Percentiles rank a stretch among this genome's conserved stretches.
phyloP scores from a whole-genome alignment of 2,113 vertebrate species.

The Paracanthobrama guichenoti region DNA sequence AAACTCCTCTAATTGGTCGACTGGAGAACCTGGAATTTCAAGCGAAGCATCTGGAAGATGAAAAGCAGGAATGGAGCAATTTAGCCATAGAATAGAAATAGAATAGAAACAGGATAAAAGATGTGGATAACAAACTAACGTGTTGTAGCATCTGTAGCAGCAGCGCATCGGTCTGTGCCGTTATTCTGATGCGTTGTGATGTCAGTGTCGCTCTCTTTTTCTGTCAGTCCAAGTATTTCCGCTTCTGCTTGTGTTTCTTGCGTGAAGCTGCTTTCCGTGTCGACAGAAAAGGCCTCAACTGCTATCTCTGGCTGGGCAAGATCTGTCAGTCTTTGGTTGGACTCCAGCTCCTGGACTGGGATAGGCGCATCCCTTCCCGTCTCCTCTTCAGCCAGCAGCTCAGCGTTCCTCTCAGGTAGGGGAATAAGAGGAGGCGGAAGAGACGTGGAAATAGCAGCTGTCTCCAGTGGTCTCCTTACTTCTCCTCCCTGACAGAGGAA shows the following conservation, averaged over 20 bases:
- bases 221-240: constrained; percentile 31
- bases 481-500: constrained; percentile 77
- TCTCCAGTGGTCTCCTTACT: constrained; percentile 73
- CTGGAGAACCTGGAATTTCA: constrained; percentile 37
- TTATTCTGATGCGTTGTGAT: constrained; percentile 53
- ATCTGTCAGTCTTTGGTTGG: constrained; percentile 74
- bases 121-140: neutral
- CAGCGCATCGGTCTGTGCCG: constrained; percentile 54
- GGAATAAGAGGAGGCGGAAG: constrained; percentile 86
- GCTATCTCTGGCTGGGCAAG: constrained; percentile 72
- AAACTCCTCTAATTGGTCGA: constrained; percentile 66
- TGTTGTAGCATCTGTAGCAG: constrained; percentile 53
- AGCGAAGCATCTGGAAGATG: constrained; percentile 54
- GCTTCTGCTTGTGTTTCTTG: constrained; percentile 25
- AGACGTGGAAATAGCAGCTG: constrained; percentile 55
- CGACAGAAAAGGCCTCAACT: constrained; percentile 71
- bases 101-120: constrained; percentile 23
- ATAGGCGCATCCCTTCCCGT: constrained; percentile 70
- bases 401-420: constrained; percentile 68
- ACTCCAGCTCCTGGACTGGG: constrained; percentile 75
- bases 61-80: neutral
- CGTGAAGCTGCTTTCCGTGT: constrained; percentile 64
- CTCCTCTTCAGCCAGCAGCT: constrained; percentile 73
- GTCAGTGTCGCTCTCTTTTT: constrained; percentile 47
- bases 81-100: neutral